Conservation (phyloP, 2,113 vertebrate genomes). For the Calidris pygmaea region DNA sequence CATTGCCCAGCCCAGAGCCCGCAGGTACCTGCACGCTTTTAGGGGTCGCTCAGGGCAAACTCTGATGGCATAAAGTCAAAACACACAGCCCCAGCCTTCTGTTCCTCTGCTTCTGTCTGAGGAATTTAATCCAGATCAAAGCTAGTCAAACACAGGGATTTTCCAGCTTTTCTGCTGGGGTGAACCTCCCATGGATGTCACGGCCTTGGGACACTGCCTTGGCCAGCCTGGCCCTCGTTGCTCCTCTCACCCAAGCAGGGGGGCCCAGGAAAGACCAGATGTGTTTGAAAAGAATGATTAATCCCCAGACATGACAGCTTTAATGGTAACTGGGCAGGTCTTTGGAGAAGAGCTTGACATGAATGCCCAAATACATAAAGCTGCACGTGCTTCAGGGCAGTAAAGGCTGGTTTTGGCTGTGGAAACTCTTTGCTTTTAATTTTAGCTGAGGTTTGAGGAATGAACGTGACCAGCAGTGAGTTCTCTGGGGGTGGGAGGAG, state of each 20-base stretch:
- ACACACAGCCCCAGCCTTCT: neutral
- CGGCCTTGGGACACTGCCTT: neutral
- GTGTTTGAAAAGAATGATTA: neutral
- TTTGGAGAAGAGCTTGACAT: neutral
- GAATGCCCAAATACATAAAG: neutral
- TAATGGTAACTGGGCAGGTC: neutral
- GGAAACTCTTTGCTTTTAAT: neutral
- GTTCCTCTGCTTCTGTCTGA: neutral
- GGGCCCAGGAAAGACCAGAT: neutral
- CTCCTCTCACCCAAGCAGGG: neutral
- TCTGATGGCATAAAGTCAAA: constrained; percentile 1
- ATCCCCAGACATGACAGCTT: neutral
- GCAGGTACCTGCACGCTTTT: neutral
- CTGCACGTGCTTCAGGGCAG: neutral
- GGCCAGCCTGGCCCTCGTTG: neutral
- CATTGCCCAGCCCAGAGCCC: neutral
- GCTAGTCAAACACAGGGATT: neutral
- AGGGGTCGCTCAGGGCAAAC: neutral
- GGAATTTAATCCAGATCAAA: constrained; percentile 33
- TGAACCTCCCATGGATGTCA: neutral
- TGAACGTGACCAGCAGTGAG: fast-evolving
- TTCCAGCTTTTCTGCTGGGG: neutral
- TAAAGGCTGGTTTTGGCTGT: fast-evolving
- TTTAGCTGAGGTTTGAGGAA: neutral
- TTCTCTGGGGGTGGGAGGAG: neutral